Conservation (phyloP, 2,113 vertebrate species). For the Xyliphius kryptos region DNA sequence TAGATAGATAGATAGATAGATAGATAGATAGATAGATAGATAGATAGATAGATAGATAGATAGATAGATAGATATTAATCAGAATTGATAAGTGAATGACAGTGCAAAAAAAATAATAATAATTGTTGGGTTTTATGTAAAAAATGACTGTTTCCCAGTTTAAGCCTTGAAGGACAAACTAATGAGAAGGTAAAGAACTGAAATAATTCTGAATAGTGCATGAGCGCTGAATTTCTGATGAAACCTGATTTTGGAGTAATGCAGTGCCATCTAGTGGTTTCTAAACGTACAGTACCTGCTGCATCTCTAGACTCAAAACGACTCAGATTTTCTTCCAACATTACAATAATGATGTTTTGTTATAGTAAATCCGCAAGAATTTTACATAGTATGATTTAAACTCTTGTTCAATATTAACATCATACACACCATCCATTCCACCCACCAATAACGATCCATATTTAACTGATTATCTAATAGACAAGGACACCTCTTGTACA, state of each 20-base stretch:
- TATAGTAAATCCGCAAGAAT: not conserved
- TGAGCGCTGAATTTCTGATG: too few relatives aligned
- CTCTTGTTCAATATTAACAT: too few relatives aligned
- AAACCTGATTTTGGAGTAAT: constrained; percentile 55
- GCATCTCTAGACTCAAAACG: not conserved
- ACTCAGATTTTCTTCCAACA: not conserved
- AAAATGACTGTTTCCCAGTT: not conserved
- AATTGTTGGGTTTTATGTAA: not conserved
- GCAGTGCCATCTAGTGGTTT: constrained; percentile 86
- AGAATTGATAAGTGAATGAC: not conserved
- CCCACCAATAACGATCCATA: too few relatives aligned
- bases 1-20: not conserved
- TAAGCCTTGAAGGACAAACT: not conserved
- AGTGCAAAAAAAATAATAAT: not conserved
- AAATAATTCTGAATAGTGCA: not conserved
- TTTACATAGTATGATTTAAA: too few relatives aligned
- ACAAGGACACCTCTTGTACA: too few relatives aligned
- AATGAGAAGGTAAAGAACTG: not conserved
- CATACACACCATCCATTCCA: too few relatives aligned
- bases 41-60: too few relatives aligned
- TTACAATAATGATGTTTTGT: not conserved
- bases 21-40: too few relatives aligned
- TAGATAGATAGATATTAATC: too few relatives aligned
- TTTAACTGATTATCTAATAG: too few relatives aligned
- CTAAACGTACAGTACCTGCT: not conserved